Conservation (phyloP, 1,140 invertebrate species). For the Drosophila nasuta region DNA sequence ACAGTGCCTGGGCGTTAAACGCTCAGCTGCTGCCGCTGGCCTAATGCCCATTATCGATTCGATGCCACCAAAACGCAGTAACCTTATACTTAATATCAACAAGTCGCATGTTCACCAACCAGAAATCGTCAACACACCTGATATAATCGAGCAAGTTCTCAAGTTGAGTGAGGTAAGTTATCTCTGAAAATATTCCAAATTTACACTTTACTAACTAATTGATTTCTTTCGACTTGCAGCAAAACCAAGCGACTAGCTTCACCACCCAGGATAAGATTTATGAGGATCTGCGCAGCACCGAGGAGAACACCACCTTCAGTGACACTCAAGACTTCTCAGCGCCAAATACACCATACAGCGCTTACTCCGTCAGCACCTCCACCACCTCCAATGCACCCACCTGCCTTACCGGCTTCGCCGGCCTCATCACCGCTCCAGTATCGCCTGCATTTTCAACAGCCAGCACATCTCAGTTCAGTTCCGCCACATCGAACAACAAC, state of each 20-base stretch:
- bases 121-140: slow-evolving; percentile 53
- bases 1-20: slow-evolving; percentile 40
- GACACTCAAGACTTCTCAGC: slow-evolving; percentile 55
- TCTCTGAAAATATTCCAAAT: no score
- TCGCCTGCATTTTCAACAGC: slow-evolving; percentile 67
- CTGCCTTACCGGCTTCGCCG: slow-evolving; percentile 60
- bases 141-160: slow-evolving; percentile 54
- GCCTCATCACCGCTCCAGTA: slow-evolving; percentile 63
- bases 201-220: slow-evolving; percentile 2
- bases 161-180: slow-evolving; percentile 47
- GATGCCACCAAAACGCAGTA: slow-evolving; percentile 53
- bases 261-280: slow-evolving; percentile 42
- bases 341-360: slow-evolving; percentile 70
- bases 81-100: slow-evolving; percentile 43
- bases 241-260: slow-evolving; percentile 25
- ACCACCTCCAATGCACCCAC: slow-evolving; percentile 32
- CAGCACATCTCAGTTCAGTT: slow-evolving; percentile 65
- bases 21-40: slow-evolving; percentile 43
- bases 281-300: slow-evolving; percentile 54
- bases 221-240: slow-evolving; percentile 57
- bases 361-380: slow-evolving; percentile 53
- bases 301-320: slow-evolving; percentile 58
- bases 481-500: slow-evolving; percentile 18
- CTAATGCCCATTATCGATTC: slow-evolving; percentile 33
- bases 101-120: slow-evolving; percentile 15